Conservation (phyloP, 2,888 invertebrate species). For the Tillus elongatus region DNA sequence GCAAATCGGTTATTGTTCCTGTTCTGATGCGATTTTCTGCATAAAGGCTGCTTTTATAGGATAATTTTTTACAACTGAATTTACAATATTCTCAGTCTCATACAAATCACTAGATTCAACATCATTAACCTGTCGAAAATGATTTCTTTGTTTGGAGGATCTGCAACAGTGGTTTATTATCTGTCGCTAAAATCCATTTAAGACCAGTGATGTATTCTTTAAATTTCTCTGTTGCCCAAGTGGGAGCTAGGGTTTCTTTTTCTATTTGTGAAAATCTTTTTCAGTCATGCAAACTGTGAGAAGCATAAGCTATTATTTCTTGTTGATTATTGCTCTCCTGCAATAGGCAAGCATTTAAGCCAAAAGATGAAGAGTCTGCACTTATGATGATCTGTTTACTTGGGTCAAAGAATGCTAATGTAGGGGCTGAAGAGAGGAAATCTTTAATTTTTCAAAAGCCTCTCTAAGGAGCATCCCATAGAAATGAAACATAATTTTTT, state of each 20-base stretch:
- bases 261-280: conserved; percentile 31
- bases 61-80: neutral
- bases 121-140: neutral
- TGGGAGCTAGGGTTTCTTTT: conserved; percentile 32
- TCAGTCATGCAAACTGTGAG: conserved; percentile 25
- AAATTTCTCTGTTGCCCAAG: conserved; percentile 28
- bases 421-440: conserved; percentile 21
- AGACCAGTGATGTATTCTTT: conserved; percentile 28
- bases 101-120: conserved; percentile 2
- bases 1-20: neutral
- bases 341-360: conserved; percentile 15
- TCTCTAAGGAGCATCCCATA: conserved; percentile 6
- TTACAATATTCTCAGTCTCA: conserved; percentile 5
- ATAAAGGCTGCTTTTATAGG: neutral
- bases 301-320: conserved; percentile 27
- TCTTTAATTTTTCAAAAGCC: conserved; percentile 6
- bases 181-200: conserved; percentile 28
- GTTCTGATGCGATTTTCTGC: conserved; percentile 1
- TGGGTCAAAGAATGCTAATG: conserved; percentile 27
- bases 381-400: conserved; percentile 10
- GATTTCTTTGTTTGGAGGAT: conserved; percentile 6
- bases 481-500: neutral
- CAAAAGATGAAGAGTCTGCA: conserved; percentile 22
- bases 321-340: conserved; percentile 10
- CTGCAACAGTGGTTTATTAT: conserved; percentile 28